Conservation (phyloP, 2,797 vertebrate genomes). For the Heteromormyrus szaboi region DNA sequence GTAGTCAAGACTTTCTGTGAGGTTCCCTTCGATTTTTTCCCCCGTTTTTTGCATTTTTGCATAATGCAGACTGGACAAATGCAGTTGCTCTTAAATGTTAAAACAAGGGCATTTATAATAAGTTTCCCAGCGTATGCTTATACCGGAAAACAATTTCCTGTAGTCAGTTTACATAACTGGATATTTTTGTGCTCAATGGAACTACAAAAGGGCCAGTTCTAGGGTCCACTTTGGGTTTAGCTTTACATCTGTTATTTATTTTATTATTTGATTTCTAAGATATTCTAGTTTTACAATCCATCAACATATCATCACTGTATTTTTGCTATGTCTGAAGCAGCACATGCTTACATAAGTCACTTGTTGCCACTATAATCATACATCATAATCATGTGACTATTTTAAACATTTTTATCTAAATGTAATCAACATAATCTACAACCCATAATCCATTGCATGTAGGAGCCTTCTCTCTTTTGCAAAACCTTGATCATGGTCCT, state of each 20-base stretch:
- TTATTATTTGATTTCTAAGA: background rate
- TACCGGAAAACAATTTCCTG: background rate
- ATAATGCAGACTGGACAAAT: background rate
- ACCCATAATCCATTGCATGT: background rate
- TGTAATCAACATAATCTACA: background rate
- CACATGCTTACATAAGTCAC: background rate
- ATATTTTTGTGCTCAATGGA: background rate
- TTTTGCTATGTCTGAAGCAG: background rate
- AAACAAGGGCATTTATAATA: background rate
- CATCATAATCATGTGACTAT: background rate
- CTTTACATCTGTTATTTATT: background rate
- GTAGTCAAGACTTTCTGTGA: background rate
- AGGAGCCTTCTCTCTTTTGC: constrained; percentile 7
- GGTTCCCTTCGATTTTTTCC: background rate
- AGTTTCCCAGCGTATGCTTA: background rate
- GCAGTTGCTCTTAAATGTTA: background rate
- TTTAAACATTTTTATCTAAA: background rate
- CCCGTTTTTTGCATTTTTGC: background rate
- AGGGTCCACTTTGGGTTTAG: background rate
- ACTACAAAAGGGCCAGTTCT: background rate
- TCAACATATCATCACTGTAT: background rate
- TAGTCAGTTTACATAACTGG: background rate
- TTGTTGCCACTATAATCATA: background rate
- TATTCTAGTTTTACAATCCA: background rate
- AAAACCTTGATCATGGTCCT: constrained; percentile 22